phyloP scores from a whole-genome alignment of 2,113 vertebrate species.

The Malurus alboscapulatus region DNA sequence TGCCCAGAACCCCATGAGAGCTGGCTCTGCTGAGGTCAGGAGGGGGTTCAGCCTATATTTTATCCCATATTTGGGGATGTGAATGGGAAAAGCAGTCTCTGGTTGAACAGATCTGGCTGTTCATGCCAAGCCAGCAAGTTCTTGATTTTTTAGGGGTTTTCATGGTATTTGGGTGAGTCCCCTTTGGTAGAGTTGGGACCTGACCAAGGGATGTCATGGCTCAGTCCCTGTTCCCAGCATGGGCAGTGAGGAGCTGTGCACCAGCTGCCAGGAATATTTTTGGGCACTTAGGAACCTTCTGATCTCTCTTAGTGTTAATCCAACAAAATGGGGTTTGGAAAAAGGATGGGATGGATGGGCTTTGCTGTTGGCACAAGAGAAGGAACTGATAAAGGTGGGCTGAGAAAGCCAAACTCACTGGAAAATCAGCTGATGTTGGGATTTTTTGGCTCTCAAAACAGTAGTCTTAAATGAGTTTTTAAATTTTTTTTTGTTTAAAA shows the following conservation, averaged over 20 bases:
- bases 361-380: neutral
- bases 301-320: neutral
- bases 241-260: neutral
- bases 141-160: neutral
- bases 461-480: neutral
- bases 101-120: neutral
- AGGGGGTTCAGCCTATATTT: neutral
- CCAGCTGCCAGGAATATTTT: neutral
- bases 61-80: neutral
- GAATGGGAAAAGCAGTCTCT: neutral
- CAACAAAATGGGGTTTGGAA: neutral
- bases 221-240: neutral
- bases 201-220: fast-evolving
- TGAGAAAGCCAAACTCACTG: neutral
- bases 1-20: fast-evolving
- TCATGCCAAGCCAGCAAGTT: neutral
- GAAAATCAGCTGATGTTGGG: neutral
- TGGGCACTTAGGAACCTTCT: neutral
- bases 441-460: neutral
- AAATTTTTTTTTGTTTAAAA: neutral
- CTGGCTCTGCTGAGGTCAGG: neutral
- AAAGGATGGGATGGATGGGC: neutral
- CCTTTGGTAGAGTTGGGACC: fast-evolving
- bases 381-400: neutral
- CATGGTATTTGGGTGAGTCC: fast-evolving